Evolutionary conservation across 2,113 vertebrate genomes (phyloP).

Genomic region (Elachura formosa): DNA sequence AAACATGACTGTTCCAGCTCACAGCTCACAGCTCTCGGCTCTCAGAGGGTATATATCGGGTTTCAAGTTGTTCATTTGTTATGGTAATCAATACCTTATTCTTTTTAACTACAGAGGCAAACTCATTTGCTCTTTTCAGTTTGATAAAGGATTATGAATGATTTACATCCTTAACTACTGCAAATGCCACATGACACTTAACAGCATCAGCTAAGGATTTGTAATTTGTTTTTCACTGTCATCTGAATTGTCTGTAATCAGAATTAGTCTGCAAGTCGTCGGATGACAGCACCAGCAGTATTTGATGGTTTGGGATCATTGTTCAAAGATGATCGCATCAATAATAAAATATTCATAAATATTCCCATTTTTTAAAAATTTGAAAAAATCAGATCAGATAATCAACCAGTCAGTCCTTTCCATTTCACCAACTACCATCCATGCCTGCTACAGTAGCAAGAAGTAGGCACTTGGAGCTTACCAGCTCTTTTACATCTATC

Average conservation of each 20-base stretch:
- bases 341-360: background rate
- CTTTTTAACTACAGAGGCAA: constrained; percentile 53
- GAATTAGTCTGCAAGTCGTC: background rate
- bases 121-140: constrained; percentile 29
- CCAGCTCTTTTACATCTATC: background rate
- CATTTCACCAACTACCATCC: background rate
- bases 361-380: background rate
- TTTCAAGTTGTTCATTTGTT: constrained; percentile 55
- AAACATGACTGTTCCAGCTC: constrained; percentile 34
- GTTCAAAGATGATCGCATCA: background rate
- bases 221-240: background rate
- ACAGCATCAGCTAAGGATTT: background rate
- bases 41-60: constrained; percentile 23
- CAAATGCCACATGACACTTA: background rate
- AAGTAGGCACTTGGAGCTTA: background rate
- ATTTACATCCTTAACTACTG: constrained; percentile 24
- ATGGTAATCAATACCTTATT: constrained; percentile 46
- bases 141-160: constrained; percentile 22
- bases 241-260: too few relatives aligned
- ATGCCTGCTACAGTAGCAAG: background rate
- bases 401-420: background rate
- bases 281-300: background rate
- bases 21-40: background rate
- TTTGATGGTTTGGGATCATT: background rate
- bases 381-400: background rate